Conservation (phyloP, 2,888 invertebrate genomes). For the Piscicola geometra region DNA sequence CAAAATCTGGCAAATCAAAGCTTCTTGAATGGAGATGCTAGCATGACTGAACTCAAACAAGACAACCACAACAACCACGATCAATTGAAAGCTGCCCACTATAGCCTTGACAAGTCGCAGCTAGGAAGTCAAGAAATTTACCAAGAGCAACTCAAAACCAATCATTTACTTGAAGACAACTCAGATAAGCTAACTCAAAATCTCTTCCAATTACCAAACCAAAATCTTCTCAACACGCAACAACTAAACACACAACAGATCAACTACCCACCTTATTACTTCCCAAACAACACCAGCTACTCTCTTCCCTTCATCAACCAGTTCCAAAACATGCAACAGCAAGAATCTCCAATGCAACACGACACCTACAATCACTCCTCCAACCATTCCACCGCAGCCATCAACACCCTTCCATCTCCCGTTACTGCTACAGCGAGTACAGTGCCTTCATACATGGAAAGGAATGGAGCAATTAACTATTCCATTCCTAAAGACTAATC, state of each 20-base stretch:
- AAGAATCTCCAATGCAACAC: neutral
- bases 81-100: neutral
- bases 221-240: neutral
- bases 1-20: neutral
- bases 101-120: neutral
- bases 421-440: neutral
- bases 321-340: neutral
- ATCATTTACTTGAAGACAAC: neutral
- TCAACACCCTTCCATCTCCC: neutral
- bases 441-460: neutral
- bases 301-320: neutral
- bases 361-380: neutral
- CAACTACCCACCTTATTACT: neutral
- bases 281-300: neutral
- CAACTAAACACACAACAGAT: neutral
- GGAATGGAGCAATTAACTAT: slow-evolving; percentile 1
- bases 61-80: slow-evolving; percentile 4
- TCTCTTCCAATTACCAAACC: neutral
- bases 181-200: neutral
- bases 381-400: neutral
- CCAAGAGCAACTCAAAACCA: neutral
- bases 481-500: neutral
- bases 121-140: neutral
- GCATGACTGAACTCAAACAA: neutral
- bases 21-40: neutral